phyloP scores from a whole-genome alignment of 2,797 vertebrate species.

The Arnoldichthys spilopterus region DNA sequence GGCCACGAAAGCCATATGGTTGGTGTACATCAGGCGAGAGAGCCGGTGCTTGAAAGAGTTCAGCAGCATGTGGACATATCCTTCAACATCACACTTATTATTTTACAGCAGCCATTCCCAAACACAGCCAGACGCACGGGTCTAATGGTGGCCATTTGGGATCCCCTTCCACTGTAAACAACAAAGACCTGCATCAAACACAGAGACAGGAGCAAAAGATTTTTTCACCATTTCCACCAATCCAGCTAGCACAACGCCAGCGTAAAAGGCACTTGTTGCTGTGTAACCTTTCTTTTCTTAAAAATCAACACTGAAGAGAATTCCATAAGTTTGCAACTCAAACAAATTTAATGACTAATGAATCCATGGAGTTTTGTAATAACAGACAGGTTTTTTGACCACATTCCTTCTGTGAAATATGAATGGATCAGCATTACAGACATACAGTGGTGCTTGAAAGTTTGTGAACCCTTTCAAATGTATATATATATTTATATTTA shows the following conservation, averaged over 20 bases:
- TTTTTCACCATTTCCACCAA: conserved; percentile 50
- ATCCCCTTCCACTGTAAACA: conserved; percentile 49
- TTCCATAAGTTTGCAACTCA: conserved; percentile 18
- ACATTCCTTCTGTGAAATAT: background rate
- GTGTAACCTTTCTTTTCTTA: conserved; percentile 34
- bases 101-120: conserved; percentile 67
- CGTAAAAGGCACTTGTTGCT: conserved; percentile 46
- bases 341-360: background rate
- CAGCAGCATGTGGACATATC: conserved; percentile 70
- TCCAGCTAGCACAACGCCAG: conserved; percentile 51
- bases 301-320: conserved; percentile 29
- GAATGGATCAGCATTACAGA: background rate
- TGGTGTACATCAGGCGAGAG: conserved; percentile 55
- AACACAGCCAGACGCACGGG: conserved; percentile 59
- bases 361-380: background rate
- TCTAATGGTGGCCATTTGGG: conserved; percentile 62
- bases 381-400: background rate
- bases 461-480: too few species aligned
- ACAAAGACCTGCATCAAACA: conserved; percentile 57
- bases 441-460: too few species aligned
- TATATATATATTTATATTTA: too few species aligned
- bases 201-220: conserved; percentile 53
- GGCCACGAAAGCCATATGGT: conserved; percentile 55
- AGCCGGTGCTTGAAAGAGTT: conserved; percentile 51
- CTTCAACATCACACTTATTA: conserved; percentile 73